A percentile compares a stretch with the other conserved stretches of the same genome.
Conservation (phyloP, 2,888 invertebrate species). For the Dolichopus griseipennis region DNA sequence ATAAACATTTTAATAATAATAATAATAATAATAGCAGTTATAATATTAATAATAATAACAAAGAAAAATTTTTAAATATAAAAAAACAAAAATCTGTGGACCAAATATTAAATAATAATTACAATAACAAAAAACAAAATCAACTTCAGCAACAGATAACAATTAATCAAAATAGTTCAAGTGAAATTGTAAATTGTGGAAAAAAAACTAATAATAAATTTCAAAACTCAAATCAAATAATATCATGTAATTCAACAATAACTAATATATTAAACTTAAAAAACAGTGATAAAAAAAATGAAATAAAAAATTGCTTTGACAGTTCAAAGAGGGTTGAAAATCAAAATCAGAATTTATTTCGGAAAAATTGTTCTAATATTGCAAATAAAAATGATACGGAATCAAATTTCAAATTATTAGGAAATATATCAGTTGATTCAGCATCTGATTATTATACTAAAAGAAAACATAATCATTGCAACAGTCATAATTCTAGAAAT, state of each 20-base stretch:
- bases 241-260: background rate
- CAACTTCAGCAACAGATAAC: background rate
- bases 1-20: no score
- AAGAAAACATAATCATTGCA: background rate
- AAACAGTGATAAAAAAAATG: background rate
- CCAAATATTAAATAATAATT: background rate
- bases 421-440: background rate
- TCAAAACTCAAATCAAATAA: background rate
- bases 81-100: background rate
- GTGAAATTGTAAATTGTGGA: background rate
- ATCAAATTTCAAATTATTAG: background rate
- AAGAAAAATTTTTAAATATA: background rate
- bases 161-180: background rate
- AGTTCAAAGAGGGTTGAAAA: background rate
- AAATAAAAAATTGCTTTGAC: background rate
- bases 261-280: background rate
- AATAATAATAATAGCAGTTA: no score
- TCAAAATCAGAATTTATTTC: background rate
- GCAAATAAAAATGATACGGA: background rate
- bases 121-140: background rate
- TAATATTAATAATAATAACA: background rate
- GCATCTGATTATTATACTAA: background rate
- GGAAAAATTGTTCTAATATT: background rate
- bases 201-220: background rate
- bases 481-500: conserved; percentile 7